A percentile compares a stretch with the other conserved stretches of the same genome.
Evolutionary conservation across 64 coral and sea anemone genomes (phyloP).

Genomic region (Montipora foliosa): DNA sequence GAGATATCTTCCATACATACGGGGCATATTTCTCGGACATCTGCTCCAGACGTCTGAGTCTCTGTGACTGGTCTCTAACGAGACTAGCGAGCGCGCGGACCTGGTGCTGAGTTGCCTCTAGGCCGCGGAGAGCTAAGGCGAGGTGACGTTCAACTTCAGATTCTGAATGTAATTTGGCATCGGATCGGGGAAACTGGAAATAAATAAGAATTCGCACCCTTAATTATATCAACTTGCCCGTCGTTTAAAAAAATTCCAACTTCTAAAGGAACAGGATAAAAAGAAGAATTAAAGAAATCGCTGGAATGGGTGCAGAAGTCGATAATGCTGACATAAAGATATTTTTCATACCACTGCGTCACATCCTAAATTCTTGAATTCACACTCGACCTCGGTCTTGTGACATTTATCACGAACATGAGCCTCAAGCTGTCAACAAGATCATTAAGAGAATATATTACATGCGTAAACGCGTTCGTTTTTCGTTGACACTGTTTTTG

Average conservation of each 20-base stretch:
- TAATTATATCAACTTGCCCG: too few species aligned
- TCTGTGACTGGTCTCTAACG: slow-evolving; percentile 16
- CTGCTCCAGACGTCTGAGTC: not conserved
- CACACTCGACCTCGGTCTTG: slow-evolving; percentile 11
- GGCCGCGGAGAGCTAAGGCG: slow-evolving; percentile 18
- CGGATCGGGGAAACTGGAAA: slow-evolving; percentile 28
- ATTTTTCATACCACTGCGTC: slow-evolving; percentile 1
- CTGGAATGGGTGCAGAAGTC: not conserved
- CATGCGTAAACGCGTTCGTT: too few species aligned
- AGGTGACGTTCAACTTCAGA: slow-evolving; percentile 16
- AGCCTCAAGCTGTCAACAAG: slow-evolving; percentile 7
- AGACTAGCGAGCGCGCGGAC: not conserved
- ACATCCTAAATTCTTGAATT: slow-evolving; percentile 36
- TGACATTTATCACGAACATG: slow-evolving; percentile 15
- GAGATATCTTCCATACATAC: slow-evolving; percentile 16
- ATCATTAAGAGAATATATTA: not conserved
- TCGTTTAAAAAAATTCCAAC: not conserved
- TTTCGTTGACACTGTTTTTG: too few species aligned
- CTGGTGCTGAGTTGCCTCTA: slow-evolving; percentile 13
- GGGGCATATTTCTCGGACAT: not conserved
- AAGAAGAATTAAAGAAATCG: not conserved
- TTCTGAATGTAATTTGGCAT: not conserved
- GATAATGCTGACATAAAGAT: not conserved
- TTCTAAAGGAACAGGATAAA: not conserved
- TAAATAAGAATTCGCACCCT: not conserved